These are phyloP conservation scores for Drosophila bocqueti DNA, from an alignment of 1,140 invertebrate species.

Conservation along the genomic window DNA sequence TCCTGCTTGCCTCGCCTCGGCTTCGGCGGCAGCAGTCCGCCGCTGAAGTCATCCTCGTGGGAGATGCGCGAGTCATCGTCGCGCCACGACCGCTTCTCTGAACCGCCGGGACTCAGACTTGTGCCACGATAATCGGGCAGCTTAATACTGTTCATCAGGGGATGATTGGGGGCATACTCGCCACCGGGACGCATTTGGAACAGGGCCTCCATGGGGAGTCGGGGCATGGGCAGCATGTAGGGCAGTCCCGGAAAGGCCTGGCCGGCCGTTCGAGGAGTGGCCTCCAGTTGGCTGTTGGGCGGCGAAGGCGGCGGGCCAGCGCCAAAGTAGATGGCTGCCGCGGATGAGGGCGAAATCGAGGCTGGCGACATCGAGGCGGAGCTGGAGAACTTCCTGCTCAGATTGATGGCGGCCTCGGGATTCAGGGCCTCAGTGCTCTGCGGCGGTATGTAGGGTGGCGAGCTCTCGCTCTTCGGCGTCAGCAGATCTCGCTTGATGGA, in stretches of 20 bases:
- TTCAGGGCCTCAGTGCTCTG: conserved; percentile 73
- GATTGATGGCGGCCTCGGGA: conserved; percentile 89
- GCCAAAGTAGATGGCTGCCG: conserved; percentile 72
- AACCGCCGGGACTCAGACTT: conserved; percentile 88
- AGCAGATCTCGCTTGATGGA: conserved; percentile 90
- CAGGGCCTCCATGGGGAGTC: conserved; percentile 88
- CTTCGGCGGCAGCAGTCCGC: conserved; percentile 68
- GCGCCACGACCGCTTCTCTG: conserved; percentile 88
- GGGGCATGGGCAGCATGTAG: conserved; percentile 86
- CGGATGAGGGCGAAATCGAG: conserved; percentile 65
- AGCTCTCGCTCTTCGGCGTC: conserved; percentile 85
- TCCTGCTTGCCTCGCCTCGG: conserved; percentile 69
- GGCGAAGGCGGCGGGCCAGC: conserved; percentile 56
- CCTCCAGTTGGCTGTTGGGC: conserved; percentile 85
- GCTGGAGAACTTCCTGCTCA: conserved; percentile 89
- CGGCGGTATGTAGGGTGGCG: conserved; percentile 86
- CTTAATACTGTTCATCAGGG: conserved; percentile 86
- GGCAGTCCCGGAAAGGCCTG: conserved; percentile 80
- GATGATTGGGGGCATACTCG: conserved; percentile 86
- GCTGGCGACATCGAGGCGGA: conserved; percentile 76
- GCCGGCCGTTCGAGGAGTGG: conserved; percentile 64
- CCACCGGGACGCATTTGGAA: conserved; percentile 87
- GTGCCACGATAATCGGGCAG: conserved; percentile 85
- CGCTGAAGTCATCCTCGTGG: conserved; percentile 86
- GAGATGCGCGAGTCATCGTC: conserved; percentile 87